phyloP scores from a whole-genome alignment of 2,888 invertebrate genomes.

The Himalopsyche anomala region DNA sequence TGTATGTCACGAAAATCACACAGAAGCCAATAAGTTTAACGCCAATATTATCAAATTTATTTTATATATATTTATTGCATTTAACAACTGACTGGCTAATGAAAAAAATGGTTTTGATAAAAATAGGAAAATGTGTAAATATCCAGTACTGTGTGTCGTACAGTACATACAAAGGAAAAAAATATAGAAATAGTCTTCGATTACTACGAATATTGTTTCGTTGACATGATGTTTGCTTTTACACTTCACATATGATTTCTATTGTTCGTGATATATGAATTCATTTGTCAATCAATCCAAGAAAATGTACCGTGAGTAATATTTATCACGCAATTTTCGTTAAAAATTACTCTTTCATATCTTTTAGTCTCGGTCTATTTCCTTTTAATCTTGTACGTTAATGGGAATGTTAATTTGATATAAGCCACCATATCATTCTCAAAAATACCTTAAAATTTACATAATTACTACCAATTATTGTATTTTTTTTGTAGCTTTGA shows the following conservation, averaged over 20 bases:
- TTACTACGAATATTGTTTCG: no score
- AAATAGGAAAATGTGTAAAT: no score
- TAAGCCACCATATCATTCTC: background rate
- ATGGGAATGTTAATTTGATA: background rate
- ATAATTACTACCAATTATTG: slow-evolving; percentile 8
- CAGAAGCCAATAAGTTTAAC: no score
- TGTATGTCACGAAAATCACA: no score
- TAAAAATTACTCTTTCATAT: background rate
- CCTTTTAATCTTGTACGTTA: background rate
- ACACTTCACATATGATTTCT: background rate
- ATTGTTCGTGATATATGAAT: background rate
- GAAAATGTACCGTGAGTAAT: background rate
- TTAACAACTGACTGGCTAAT: no score
- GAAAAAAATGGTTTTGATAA: no score
- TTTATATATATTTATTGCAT: no score
- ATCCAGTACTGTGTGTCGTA: no score
- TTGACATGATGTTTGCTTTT: no score
- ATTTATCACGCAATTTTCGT: background rate
- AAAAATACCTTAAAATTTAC: background rate
- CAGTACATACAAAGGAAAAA: no score
- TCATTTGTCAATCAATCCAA: slow-evolving; percentile 13
- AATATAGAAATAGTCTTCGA: no score
- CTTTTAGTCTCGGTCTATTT: slow-evolving; percentile 31
- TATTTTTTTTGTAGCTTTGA: background rate
- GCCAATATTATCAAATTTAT: no score